A percentile compares a stretch with the other conserved stretches of the same genome.
Evolutionary conservation across 1,140 invertebrate species (phyloP).

Genomic region (Leptinotarsa texana): DNA sequence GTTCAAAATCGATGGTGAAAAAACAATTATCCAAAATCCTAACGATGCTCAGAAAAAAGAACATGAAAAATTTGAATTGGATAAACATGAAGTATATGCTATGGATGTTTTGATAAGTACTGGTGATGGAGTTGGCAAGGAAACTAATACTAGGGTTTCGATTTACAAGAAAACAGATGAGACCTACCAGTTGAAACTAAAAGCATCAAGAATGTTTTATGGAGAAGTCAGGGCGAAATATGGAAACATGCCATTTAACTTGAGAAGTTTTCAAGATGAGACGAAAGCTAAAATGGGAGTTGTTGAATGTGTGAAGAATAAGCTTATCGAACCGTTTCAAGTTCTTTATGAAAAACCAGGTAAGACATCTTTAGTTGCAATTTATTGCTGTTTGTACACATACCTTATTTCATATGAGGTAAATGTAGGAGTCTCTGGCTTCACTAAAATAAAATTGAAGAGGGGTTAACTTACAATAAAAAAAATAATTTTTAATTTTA

Average conservation of each 20-base stretch:
- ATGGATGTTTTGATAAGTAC: conserved; percentile 97
- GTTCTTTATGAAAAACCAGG: conserved; percentile 70
- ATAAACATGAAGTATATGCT: conserved; percentile 97
- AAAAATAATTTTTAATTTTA: too few relatives aligned
- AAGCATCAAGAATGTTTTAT: conserved; percentile 93
- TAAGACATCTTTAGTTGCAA: conserved; percentile 42
- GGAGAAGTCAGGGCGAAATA: conserved; percentile 92
- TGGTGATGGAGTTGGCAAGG: conserved; percentile 84
- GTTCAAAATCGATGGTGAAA: conserved; percentile 97
- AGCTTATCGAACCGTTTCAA: conserved; percentile 96
- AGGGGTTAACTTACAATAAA: too few relatives aligned
- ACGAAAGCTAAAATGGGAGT: conserved; percentile 97
- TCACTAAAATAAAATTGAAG: too few relatives aligned
- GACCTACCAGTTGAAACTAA: conserved; percentile 95
- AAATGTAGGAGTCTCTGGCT: too few relatives aligned
- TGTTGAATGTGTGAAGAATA: conserved; percentile 97
- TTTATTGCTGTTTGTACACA: too few relatives aligned
- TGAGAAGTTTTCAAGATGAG: conserved; percentile 93
- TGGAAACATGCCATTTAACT: conserved; percentile 91
- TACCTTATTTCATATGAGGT: too few relatives aligned
- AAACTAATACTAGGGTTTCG: conserved; percentile 92
- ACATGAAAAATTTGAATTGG: conserved; percentile 95
- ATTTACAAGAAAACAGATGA: conserved; percentile 99
- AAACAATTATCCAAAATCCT: conserved; percentile 94
- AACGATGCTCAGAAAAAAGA: conserved; percentile 97